These are phyloP conservation scores for Teleogryllus occipitalis DNA, from an alignment of 1,140 invertebrate genomes.

Conservation along the genomic window DNA sequence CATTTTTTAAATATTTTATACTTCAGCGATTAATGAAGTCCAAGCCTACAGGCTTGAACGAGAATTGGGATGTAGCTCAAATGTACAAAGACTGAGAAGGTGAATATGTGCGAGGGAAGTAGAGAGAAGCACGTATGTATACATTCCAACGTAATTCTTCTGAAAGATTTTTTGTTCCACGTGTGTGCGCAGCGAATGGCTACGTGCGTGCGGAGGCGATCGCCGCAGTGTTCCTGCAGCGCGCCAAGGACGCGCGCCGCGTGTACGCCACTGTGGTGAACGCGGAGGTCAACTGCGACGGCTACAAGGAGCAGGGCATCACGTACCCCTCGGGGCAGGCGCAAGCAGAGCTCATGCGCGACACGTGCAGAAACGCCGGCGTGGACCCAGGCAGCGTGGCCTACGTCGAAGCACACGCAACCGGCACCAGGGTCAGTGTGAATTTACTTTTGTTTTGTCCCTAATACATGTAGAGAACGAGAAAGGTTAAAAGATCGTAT, in stretches of 20 bases:
- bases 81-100: too few relatives aligned
- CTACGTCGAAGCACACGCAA: conserved; percentile 57
- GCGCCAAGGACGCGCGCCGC: conserved; percentile 42
- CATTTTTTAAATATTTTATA: too few relatives aligned
- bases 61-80: too few relatives aligned
- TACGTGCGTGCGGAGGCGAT: conserved; percentile 56
- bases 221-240: conserved; percentile 50
- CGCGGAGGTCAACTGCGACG: conserved; percentile 48
- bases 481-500: too few relatives aligned
- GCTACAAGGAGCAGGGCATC: conserved; percentile 41
- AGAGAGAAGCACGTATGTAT: too few relatives aligned
- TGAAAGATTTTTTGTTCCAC: too few relatives aligned
- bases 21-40: too few relatives aligned
- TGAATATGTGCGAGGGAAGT: too few relatives aligned
- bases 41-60: too few relatives aligned
- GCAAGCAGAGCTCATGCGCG: conserved; percentile 43
- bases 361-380: conserved; percentile 44
- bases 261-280: conserved; percentile 51
- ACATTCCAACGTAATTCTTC: too few relatives aligned
- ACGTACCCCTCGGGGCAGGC: conserved; percentile 47
- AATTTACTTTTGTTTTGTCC: neutral
- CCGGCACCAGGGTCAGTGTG: conserved; percentile 43
- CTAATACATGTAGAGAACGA: too few relatives aligned
- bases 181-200: conserved; percentile 42
- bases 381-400: conserved; percentile 42